Conservation (phyloP, 2,888 invertebrate genomes). For the Melipona bicolor region DNA sequence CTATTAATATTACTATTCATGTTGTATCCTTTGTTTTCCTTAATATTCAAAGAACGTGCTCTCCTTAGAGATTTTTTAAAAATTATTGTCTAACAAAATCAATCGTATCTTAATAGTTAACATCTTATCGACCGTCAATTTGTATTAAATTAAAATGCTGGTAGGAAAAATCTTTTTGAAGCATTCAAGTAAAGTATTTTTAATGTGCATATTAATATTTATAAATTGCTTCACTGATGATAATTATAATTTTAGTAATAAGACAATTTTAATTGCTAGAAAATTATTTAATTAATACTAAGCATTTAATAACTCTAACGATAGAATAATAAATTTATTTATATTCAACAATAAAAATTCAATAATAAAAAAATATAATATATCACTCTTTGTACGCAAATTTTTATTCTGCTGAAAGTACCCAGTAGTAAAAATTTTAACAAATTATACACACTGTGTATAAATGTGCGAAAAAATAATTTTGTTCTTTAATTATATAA, state of each 20-base stretch:
- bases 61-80: background rate
- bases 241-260: background rate
- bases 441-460: background rate
- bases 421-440: background rate
- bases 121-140: background rate
- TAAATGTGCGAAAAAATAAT: background rate
- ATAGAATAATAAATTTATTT: background rate
- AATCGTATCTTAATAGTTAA: background rate
- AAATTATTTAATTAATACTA: background rate
- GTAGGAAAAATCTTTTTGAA: background rate
- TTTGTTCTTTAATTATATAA: background rate
- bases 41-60: background rate
- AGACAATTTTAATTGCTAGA: background rate
- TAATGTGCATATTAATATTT: background rate
- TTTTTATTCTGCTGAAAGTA: background rate
- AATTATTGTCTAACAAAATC: background rate
- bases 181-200: background rate
- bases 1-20: background rate
- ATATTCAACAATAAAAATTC: background rate
- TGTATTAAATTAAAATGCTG: background rate
- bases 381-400: background rate
- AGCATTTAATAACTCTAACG: background rate
- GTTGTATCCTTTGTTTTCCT: background rate
- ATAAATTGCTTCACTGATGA: background rate
- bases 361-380: background rate